Percentiles rank a stretch among this genome's conserved stretches.
Evolutionary conservation across 2,797 vertebrate species (phyloP).

Genomic region (Sebastes reedi): DNA sequence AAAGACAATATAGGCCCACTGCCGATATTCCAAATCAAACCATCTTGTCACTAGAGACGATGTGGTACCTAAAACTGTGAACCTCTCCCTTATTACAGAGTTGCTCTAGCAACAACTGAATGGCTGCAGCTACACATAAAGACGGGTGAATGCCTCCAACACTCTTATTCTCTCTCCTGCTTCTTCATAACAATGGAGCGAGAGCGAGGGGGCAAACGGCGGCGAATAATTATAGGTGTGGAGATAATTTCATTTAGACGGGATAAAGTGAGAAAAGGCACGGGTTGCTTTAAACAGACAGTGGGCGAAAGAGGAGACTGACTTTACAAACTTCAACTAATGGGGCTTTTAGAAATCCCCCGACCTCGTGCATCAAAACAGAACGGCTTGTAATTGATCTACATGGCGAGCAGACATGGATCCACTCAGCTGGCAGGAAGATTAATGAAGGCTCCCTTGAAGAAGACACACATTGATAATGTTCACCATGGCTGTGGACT

Average conservation of each 20-base stretch:
- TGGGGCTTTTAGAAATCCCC: slow-evolving; percentile 32
- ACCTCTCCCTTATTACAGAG: neutral
- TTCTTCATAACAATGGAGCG: neutral
- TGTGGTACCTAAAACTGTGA: neutral
- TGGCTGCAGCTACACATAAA: slow-evolving; percentile 13
- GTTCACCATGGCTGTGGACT: neutral
- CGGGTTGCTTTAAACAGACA: neutral
- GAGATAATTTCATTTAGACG: slow-evolving; percentile 34
- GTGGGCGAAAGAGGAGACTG: neutral
- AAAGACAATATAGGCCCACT: neutral
- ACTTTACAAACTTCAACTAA: slow-evolving; percentile 25
- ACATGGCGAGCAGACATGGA: neutral
- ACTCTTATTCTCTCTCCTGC: neutral
- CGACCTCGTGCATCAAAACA: neutral
- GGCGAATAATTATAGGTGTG: slow-evolving; percentile 27
- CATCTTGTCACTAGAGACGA: neutral
- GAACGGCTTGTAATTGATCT: slow-evolving; percentile 49
- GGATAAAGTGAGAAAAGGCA: neutral
- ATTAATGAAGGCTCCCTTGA: slow-evolving; percentile 9
- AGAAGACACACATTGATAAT: neutral
- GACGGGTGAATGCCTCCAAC: neutral
- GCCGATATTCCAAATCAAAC: neutral
- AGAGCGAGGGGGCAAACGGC: neutral
- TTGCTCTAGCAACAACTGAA: slow-evolving; percentile 37
- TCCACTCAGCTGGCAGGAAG: slow-evolving; percentile 9